Evolutionary conservation across 2,888 invertebrate genomes (phyloP), one percentile per base, ranked within the genome.

Genomic region (Drosophila prolongata): DNA sequence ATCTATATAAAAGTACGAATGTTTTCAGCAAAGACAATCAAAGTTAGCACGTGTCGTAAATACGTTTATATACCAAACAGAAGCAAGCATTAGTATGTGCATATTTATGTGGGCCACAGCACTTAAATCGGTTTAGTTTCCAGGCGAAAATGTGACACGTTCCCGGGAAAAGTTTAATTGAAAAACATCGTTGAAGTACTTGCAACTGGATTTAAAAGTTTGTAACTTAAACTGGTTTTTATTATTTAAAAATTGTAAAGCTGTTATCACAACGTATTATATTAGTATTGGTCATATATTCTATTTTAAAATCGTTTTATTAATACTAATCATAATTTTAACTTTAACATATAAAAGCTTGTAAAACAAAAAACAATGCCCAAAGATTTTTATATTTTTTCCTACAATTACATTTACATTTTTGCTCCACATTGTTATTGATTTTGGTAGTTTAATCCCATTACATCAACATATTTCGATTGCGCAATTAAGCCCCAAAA

Each of bases 41-140:
- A 67, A 76, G 65, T 62, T 66, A 50, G 66, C 65, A 78, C 76
- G 60, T 76, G 72, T 76, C 79, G 79, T 71, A 79, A 79, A 76
- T 64, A 67, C 77, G 58, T 75, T 62, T 61, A 73, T 60, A 53
- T 44, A 19, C 35, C 67, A 47, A 67, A 54, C 68, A 67, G 67
- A 54, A 27, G 19, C 34, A 14, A 13, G 34, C 62, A 60, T 75
- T 69, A 60, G 69, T 69, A 75, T 60, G 71, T 66, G 76, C 77
- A 77, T 67, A 78, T 79, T 76, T 64, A 78, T 62, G 70, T 55
- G 46, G 47, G 68, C 35, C 53, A 27, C 27, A 53, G 24, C 47
- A 58, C 49, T 61, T 42, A 54, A 61, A 58, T 57, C 61, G 61
- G 52, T 75, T 75, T 44, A 57, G 43, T 42, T 66, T 53, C 46